Percentiles rank a stretch among this genome's conserved stretches.
Conservation (phyloP, 2,888 invertebrate genomes). For the Platycheirus albimanus region DNA sequence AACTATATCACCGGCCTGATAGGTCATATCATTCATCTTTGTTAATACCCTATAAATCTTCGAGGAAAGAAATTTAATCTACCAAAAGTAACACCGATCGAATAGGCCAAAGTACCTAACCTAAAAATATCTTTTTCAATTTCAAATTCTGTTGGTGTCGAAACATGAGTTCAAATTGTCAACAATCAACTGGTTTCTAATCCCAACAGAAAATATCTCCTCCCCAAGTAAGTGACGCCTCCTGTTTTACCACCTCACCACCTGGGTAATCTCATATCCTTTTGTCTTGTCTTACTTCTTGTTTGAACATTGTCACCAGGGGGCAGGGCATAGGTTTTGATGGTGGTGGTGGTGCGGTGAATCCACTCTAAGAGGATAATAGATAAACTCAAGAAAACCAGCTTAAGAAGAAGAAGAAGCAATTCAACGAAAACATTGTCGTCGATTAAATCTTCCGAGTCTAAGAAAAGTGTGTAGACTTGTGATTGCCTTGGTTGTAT, state of each 20-base stretch:
- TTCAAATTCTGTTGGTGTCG: constrained; percentile 23
- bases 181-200: constrained; percentile 27
- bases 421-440: neutral
- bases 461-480: neutral
- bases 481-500: neutral
- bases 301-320: neutral
- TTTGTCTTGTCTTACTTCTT: neutral
- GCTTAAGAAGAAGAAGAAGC: neutral
- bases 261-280: constrained; percentile 17
- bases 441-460: neutral
- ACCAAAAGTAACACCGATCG: neutral
- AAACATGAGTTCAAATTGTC: constrained; percentile 36
- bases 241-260: neutral
- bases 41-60: neutral
- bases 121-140: constrained; percentile 41
- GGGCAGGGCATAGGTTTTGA: neutral
- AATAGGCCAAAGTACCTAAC: constrained; percentile 1
- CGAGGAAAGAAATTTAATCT: neutral
- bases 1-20: neutral
- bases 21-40: neutral
- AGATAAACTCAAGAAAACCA: constrained; percentile 24
- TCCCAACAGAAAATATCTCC: neutral
- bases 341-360: neutral
- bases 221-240: neutral
- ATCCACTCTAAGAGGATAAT: constrained; percentile 33